These are phyloP conservation scores for Cyrtodaria siliqua DNA, from an alignment of 2,888 invertebrate genomes.

Conservation along the genomic window DNA sequence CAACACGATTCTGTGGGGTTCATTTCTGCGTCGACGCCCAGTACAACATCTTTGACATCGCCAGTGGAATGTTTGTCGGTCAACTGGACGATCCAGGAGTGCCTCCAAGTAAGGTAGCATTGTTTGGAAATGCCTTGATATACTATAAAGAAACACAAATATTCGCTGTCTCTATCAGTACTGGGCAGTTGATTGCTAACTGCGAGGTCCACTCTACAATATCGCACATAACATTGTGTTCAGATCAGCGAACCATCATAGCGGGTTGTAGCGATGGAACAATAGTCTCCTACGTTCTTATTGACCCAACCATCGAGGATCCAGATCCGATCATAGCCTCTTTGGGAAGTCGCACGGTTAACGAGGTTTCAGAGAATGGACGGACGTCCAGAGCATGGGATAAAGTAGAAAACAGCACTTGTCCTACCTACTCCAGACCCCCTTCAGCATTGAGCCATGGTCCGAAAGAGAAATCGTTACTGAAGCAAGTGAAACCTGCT, in stretches of 20 bases:
- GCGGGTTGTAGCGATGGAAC: slow-evolving; percentile 84
- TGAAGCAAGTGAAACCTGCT: slow-evolving; percentile 74
- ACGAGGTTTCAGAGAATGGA: slow-evolving; percentile 34
- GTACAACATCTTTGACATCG: slow-evolving; percentile 79
- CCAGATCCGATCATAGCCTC: slow-evolving; percentile 44
- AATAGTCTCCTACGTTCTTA: slow-evolving; percentile 80
- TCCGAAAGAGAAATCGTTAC: slow-evolving; percentile 73
- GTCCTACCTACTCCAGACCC: slow-evolving; percentile 77
- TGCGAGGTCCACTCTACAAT: slow-evolving; percentile 82
- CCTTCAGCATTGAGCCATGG: slow-evolving; percentile 73
- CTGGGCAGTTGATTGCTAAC: slow-evolving; percentile 73
- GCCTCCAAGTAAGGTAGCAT: slow-evolving; percentile 73
- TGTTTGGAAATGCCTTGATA: slow-evolving; percentile 76
- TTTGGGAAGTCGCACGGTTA: slow-evolving; percentile 63
- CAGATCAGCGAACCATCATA: slow-evolving; percentile 82
- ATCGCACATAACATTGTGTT: slow-evolving; percentile 73
- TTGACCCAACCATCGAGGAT: slow-evolving; percentile 74
- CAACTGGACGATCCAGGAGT: slow-evolving; percentile 61
- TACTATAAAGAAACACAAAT: slow-evolving; percentile 72
- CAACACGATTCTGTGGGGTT: slow-evolving; percentile 79
- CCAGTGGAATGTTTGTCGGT: slow-evolving; percentile 69
- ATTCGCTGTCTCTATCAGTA: slow-evolving; percentile 72
- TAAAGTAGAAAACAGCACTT: slow-evolving; percentile 70
- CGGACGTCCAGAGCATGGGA: slow-evolving; percentile 77
- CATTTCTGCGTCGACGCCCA: slow-evolving; percentile 79